These are phyloP conservation scores for Mythimna impura DNA, from an alignment of 2,888 invertebrate species.

Conservation along the genomic window DNA sequence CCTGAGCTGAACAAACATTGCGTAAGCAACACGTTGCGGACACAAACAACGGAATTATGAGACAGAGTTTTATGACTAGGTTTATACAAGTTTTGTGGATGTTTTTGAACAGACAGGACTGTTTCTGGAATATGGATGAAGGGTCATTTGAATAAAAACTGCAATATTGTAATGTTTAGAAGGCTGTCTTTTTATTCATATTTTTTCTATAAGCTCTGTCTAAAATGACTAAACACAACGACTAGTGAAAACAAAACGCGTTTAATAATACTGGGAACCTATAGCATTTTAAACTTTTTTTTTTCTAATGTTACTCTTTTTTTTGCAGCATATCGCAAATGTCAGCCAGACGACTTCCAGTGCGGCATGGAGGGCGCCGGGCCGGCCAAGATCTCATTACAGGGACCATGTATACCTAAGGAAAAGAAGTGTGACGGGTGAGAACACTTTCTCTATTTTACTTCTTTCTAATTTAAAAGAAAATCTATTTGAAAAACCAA, in stretches of 20 bases:
- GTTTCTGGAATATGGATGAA: slow-evolving; percentile 1
- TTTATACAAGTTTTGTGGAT: slow-evolving; percentile 4
- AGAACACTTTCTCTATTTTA: slow-evolving; percentile 26
- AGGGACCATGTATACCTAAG: slow-evolving; percentile 96
- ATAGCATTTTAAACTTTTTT: too few relatives aligned
- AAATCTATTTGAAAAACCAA: too few relatives aligned
- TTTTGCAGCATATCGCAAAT: slow-evolving; percentile 95
- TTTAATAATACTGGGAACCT: too few relatives aligned
- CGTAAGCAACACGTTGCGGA: slow-evolving; percentile 33
- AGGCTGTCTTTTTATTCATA: background rate
- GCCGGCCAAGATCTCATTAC: slow-evolving; percentile 85
- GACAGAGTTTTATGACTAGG: slow-evolving; percentile 12
- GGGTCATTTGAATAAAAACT: background rate
- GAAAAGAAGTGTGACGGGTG: slow-evolving; percentile 97
- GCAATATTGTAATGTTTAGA: background rate
- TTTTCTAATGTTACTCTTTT: slow-evolving; percentile 38
- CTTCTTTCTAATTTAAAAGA: background rate
- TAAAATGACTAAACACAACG: too few relatives aligned
- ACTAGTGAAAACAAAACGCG: too few relatives aligned
- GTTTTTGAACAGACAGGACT: slow-evolving; percentile 5
- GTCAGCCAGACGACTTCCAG: slow-evolving; percentile 96
- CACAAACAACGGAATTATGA: slow-evolving; percentile 45
- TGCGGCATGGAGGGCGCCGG: slow-evolving; percentile 92
- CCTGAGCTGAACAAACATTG: slow-evolving; percentile 52
- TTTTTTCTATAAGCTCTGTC: background rate